These are phyloP conservation scores for Drosophila leontia DNA, from an alignment of 1,140 invertebrate genomes.

Conservation along the genomic window DNA sequence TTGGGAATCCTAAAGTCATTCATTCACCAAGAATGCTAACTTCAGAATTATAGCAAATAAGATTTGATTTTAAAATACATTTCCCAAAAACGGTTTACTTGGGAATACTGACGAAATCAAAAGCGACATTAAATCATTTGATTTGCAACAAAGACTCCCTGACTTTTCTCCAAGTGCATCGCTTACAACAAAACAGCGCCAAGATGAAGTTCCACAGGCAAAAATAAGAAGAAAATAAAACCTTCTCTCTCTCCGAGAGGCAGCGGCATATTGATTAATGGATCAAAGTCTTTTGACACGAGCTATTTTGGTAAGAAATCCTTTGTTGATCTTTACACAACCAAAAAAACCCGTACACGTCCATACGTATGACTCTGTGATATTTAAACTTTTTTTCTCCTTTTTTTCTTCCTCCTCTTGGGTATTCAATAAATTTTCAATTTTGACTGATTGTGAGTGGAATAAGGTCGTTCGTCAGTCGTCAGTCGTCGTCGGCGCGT, in stretches of 20 bases:
- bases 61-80: neutral
- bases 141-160: no score
- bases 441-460: constrained; percentile 85
- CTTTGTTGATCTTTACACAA: constrained; percentile 84
- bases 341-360: constrained; percentile 47
- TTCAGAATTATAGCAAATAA: neutral
- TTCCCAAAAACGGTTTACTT: neutral
- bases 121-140: no score
- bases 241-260: constrained; percentile 49
- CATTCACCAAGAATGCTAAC: neutral
- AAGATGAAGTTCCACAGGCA: constrained; percentile 33
- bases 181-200: constrained; percentile 36
- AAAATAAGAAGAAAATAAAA: constrained; percentile 57
- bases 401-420: constrained; percentile 4
- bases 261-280: constrained; percentile 84
- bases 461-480: constrained; percentile 81
- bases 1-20: neutral
- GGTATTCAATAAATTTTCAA: constrained; percentile 85
- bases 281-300: constrained; percentile 85
- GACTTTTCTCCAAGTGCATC: constrained; percentile 3
- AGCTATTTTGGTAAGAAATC: constrained; percentile 84
- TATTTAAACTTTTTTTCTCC: constrained; percentile 48
- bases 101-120: no score
- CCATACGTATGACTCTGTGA: constrained; percentile 27
- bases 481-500: constrained; percentile 72